Evolutionary conservation across 2,113 vertebrate genomes (phyloP).

Genomic region (Xiphias gladius): DNA sequence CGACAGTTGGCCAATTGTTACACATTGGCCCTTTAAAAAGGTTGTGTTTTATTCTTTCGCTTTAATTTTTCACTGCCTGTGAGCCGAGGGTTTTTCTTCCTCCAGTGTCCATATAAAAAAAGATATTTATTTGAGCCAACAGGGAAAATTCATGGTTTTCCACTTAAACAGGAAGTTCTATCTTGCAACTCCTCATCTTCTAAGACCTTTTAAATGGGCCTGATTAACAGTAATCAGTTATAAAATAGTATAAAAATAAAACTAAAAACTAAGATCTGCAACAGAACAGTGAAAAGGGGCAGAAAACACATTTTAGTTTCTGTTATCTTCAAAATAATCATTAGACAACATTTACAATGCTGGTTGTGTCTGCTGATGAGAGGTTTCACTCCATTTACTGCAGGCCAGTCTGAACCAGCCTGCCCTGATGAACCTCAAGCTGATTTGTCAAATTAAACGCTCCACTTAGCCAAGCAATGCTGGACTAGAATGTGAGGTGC

Average conservation of each 20-base stretch:
- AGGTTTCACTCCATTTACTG: slow-evolving; percentile 64
- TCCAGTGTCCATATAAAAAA: not conserved
- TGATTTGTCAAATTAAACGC: slow-evolving; percentile 65
- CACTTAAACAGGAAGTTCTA: slow-evolving; percentile 1
- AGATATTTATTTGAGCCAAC: slow-evolving; percentile 26
- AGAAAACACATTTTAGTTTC: slow-evolving; percentile 9
- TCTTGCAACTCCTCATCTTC: slow-evolving; percentile 5
- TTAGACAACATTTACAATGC: slow-evolving; percentile 28
- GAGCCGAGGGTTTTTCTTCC: slow-evolving; percentile 10
- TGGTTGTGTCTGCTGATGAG: slow-evolving; percentile 40
- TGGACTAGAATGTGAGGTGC: slow-evolving; percentile 49
- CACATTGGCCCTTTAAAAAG: too few relatives aligned
- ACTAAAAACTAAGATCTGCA: not conserved
- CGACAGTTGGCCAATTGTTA: too few relatives aligned
- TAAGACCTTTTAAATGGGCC: not conserved
- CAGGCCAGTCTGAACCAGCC: slow-evolving; percentile 30
- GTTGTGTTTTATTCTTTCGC: slow-evolving; percentile 4
- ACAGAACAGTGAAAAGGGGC: not conserved
- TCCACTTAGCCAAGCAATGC: slow-evolving; percentile 54
- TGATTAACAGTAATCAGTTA: not conserved
- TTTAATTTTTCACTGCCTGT: slow-evolving; percentile 37
- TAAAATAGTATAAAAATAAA: slow-evolving; percentile 2
- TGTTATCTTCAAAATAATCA: slow-evolving; percentile 31
- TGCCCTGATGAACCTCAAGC: slow-evolving; percentile 45
- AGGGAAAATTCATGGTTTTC: not conserved